These are phyloP conservation scores for Aldrovandia affinis DNA, from an alignment of 2,797 vertebrate genomes.

Conservation along the genomic window DNA sequence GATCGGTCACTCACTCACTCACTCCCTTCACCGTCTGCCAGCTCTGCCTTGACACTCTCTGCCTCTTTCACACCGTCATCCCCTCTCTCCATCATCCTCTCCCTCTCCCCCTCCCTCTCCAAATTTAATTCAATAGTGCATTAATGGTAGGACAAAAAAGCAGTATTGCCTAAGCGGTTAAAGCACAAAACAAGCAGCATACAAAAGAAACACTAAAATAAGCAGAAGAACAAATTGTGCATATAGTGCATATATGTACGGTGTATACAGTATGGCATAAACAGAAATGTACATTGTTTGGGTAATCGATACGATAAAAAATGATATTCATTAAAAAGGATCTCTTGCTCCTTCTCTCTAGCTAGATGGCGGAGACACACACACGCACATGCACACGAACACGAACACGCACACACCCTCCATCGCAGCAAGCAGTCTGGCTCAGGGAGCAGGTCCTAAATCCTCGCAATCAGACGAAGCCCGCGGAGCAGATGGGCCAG, in stretches of 20 bases:
- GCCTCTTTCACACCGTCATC: neutral
- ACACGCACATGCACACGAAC: neutral
- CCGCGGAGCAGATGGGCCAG: conserved; percentile 27
- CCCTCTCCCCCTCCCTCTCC: conserved; percentile 22
- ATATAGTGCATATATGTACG: too few species aligned
- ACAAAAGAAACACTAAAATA: too few species aligned
- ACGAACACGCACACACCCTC: neutral
- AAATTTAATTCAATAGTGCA: neutral
- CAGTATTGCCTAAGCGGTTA: too few species aligned
- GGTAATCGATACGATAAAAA: neutral
- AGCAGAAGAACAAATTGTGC: too few species aligned
- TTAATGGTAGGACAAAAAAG: neutral
- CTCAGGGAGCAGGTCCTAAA: neutral
- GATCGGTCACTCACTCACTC: neutral
- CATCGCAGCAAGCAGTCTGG: neutral
- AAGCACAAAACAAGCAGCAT: too few species aligned
- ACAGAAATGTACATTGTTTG: neutral
- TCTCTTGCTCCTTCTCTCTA: neutral
- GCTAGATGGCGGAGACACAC: neutral
- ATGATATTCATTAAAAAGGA: neutral
- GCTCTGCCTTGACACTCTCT: too few species aligned
- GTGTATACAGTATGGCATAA: neutral
- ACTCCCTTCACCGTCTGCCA: neutral
- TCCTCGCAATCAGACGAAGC: conserved; percentile 24
- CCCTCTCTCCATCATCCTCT: neutral